Base-by-base conservation (phyloP, 2,888 invertebrate species). In the Perdita meconis region DNA sequence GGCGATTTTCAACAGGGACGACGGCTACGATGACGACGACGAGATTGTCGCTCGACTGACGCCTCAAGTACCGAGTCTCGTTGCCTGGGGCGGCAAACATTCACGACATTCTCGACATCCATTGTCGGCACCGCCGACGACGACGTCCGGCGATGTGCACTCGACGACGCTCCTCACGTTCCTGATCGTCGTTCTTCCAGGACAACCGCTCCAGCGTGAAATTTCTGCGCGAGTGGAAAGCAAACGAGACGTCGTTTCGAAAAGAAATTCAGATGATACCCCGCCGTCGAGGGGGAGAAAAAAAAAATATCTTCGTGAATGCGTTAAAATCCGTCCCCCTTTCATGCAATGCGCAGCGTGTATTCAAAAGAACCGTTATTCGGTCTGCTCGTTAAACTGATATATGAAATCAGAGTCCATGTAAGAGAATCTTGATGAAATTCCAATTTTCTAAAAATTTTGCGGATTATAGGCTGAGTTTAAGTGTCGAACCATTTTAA, bases 31-130 rank as follows among this genome's bases (percentile, higher is more conserved):
- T 57, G 75, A 75, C 69, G 75, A 67, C 67, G 71, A 72, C 66
- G 71, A 47, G 63, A 71, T 81, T 81, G 78, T 78, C 68, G 67
- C 61, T 74, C 56, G 65, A 68, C 51, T 78, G 78, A 81, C 75
- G 65, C 75, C 68, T 75, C 71, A 61, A 78, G 78, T 75, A 71
- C 60, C 75, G 44, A 71, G 61, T 74, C 71, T 80, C 68, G 68
- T 79, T 73, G 67, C 80, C 65, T 26, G 44, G 50, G 68, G 53
- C 59, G 76, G 74, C 69, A 72, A 73, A 74, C 71, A 78, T 69
- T 66, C 68, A 47, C 68, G 69, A 64, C 61, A 81, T 80, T 72
- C 69, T 66, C 73, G 63, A 78, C 69, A 67, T 74, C 68, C 66
- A 67, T 68, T 72, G 81, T 81, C 55, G 64, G 66, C 55, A 60